phyloP scores from a whole-genome alignment of 2,113 vertebrate genomes.

The Peromyscus polionotus region DNA sequence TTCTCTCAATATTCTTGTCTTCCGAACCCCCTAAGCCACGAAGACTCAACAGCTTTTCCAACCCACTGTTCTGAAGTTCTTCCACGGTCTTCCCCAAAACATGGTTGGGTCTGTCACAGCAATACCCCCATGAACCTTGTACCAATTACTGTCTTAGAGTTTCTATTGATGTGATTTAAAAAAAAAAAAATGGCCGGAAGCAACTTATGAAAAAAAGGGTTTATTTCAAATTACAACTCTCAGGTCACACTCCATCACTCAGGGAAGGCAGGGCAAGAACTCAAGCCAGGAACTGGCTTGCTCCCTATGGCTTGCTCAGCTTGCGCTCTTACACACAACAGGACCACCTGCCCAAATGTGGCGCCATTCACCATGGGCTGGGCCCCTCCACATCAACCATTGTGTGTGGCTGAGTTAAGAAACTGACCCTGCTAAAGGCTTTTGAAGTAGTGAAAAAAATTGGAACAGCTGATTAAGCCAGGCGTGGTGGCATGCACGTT shows the following conservation, averaged over 20 bases:
- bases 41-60: background rate
- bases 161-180: background rate
- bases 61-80: background rate
- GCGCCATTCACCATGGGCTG: background rate
- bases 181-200: background rate
- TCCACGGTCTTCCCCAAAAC: background rate
- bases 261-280: background rate
- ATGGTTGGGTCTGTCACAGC: background rate
- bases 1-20: background rate
- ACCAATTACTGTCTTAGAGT: background rate
- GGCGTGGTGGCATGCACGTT: background rate
- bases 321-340: background rate
- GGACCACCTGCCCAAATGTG: background rate
- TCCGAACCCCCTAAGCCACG: background rate
- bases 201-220: background rate
- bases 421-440: background rate
- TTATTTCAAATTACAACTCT: background rate
- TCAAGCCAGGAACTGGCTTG: background rate
- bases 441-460: constrained; percentile 24
- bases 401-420: constrained; percentile 13
- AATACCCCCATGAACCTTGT: background rate
- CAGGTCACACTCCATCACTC: background rate
- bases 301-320: background rate
- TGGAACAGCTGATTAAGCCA: background rate
- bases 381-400: background rate